phyloP scores from a whole-genome alignment of 2,888 invertebrate genomes.

The Loripinus fragilis region DNA sequence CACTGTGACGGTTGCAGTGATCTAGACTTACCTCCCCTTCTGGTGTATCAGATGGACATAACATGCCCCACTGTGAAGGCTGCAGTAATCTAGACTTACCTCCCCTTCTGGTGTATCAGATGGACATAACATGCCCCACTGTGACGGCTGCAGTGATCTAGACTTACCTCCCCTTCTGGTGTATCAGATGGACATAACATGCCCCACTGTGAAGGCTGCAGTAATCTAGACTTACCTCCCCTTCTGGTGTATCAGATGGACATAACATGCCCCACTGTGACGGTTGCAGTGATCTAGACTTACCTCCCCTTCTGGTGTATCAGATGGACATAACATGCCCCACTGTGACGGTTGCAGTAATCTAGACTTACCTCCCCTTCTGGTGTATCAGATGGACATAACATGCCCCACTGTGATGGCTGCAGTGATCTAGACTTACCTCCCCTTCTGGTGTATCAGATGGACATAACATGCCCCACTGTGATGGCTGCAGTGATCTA shows the following conservation, averaged over 20 bases:
- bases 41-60: conserved; percentile 99
- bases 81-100: too few species aligned
- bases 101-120: too few species aligned
- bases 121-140: too few species aligned
- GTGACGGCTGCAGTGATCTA: too few species aligned
- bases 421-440: conserved; percentile 94
- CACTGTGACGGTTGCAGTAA: too few species aligned
- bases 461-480: conserved; percentile 99
- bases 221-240: conserved; percentile 94
- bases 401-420: conserved; percentile 99
- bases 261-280: conserved; percentile 99
- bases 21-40: conserved; percentile 97
- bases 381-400: conserved; percentile 99
- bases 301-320: too few species aligned
- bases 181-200: conserved; percentile 99
- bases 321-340: too few species aligned
- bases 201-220: conserved; percentile 99
- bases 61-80: conserved; percentile 99
- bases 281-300: too few species aligned
- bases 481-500: conserved; percentile 98
- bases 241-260: conserved; percentile 99
- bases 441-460: conserved; percentile 99
- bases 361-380: conserved; percentile 97
- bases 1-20: conserved; percentile 98
- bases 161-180: conserved; percentile 97